Conservation (phyloP, 2,113 vertebrate genomes). For the Nerophis ophidion region DNA sequence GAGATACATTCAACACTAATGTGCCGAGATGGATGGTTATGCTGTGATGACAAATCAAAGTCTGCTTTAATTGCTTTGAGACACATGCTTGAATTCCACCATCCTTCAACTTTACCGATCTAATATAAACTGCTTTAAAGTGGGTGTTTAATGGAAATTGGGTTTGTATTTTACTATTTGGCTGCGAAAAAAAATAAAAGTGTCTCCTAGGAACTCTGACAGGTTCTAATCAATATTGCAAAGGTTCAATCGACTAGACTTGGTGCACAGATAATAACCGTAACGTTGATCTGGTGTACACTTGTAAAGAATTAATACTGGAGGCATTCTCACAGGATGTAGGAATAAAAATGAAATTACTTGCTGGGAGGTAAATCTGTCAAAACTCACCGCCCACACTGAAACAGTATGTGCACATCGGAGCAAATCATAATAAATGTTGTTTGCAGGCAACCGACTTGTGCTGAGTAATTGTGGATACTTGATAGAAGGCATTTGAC, state of each 20-base stretch:
- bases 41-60: conserved; percentile 49
- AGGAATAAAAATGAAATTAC: conserved; percentile 15
- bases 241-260: conserved; percentile 25
- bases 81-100: conserved; percentile 22
- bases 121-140: conserved; percentile 42
- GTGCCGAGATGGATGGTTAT: conserved; percentile 37
- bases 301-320: conserved; percentile 13
- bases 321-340: conserved; percentile 5
- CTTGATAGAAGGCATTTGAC: conserved; percentile 55
- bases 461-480: conserved; percentile 39
- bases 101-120: conserved; percentile 35
- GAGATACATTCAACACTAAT: conserved; percentile 36
- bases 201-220: conserved; percentile 14
- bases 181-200: conserved; percentile 12
- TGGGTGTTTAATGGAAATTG: conserved; percentile 47
- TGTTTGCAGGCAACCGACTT: conserved; percentile 19
- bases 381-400: conserved; percentile 13
- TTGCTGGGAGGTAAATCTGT: conserved; percentile 18
- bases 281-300: conserved; percentile 11
- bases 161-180: conserved; percentile 42
- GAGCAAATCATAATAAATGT: conserved; percentile 17
- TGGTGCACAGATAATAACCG: conserved; percentile 13
- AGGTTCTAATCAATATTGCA: conserved; percentile 23
- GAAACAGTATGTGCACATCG: not conserved
- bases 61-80: conserved; percentile 5